A percentile compares a stretch with the other conserved stretches of the same genome.
Evolutionary conservation across 1,140 invertebrate species (phyloP).

Genomic region (Adoxophyes honmai): DNA sequence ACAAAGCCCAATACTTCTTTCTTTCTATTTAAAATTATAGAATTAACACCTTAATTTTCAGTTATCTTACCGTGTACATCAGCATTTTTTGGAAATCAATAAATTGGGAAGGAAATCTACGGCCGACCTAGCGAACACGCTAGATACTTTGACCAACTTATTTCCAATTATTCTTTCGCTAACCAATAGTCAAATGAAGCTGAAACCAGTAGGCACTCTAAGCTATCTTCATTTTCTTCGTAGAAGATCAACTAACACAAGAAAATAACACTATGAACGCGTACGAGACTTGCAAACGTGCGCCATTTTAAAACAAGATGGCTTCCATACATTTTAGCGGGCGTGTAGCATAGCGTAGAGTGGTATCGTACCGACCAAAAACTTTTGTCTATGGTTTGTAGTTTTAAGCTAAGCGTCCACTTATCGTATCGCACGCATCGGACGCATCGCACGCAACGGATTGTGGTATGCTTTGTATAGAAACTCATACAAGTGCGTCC

Average conservation of each 20-base stretch:
- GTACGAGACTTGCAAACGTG: neutral
- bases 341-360: no score
- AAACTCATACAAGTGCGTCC: no score
- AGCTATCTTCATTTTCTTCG: neutral
- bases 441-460: no score
- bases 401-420: no score
- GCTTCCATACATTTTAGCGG: neutral
- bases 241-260: neutral
- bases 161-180: neutral
- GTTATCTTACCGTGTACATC: constrained; percentile 63
- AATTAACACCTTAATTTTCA: no score
- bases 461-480: no score
- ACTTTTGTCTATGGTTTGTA: no score
- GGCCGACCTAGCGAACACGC: constrained; percentile 4
- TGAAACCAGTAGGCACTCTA: neutral
- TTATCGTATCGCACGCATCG: no score
- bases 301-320: constrained; percentile 13
- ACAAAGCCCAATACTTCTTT: no score
- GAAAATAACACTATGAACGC: neutral
- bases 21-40: no score
- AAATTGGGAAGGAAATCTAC: constrained; percentile 10
- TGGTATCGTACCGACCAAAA: no score
- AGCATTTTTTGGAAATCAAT: constrained; percentile 38
- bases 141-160: neutral
- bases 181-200: neutral